Conservation (phyloP, 2,888 invertebrate genomes). For the Plebejus anna region DNA sequence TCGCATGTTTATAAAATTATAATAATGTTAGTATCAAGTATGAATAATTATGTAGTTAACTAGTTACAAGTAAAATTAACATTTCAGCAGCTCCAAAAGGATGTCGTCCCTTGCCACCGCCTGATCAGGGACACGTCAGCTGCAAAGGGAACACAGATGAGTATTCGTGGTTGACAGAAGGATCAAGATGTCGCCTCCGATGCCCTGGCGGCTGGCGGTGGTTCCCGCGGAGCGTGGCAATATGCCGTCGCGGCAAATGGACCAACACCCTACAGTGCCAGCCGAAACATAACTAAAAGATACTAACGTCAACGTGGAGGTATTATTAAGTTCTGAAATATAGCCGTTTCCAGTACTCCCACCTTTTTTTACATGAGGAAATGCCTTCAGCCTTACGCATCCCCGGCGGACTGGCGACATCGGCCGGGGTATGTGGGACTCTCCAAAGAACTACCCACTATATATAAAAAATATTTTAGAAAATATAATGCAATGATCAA, state of each 20-base stretch:
- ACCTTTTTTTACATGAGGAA: too few species aligned
- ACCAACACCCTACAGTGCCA: conserved; percentile 53
- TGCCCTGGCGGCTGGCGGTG: conserved; percentile 58
- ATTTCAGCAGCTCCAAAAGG: conserved; percentile 50
- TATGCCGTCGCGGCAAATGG: conserved; percentile 63
- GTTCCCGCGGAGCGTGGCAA: conserved; percentile 45
- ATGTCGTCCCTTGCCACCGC: conserved; percentile 55
- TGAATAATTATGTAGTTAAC: too few species aligned
- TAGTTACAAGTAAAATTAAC: conserved; percentile 21
- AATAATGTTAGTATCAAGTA: too few species aligned
- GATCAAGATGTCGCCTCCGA: conserved; percentile 59
- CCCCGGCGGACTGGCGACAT: too few species aligned
- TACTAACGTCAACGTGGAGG: not conserved
- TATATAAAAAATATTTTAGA: too few species aligned
- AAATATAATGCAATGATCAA: too few species aligned
- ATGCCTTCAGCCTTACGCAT: too few species aligned
- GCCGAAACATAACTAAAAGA: conserved; percentile 37
- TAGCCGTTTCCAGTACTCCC: too few species aligned
- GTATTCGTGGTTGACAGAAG: conserved; percentile 52
- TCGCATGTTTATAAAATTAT: too few species aligned
- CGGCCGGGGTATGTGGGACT: too few species aligned
- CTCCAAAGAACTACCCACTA: too few species aligned
- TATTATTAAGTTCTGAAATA: not conserved
- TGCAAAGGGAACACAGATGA: conserved; percentile 54
- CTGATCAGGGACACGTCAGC: conserved; percentile 57